Base-by-base conservation (phyloP, 2,888 invertebrate genomes). In the Sceliomorpha sp. region DNA sequence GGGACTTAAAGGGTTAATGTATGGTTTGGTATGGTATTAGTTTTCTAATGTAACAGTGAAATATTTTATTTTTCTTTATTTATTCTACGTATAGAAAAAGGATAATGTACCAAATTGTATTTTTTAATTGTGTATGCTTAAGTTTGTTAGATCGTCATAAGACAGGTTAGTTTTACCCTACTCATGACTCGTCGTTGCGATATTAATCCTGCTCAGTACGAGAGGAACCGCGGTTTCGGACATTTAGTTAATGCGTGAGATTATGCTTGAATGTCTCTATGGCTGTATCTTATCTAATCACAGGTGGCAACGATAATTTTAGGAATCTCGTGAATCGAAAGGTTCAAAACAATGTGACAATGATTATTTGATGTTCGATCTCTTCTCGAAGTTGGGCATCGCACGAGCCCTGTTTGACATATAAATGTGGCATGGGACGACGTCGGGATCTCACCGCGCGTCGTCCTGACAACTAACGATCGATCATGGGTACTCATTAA, bases 121-220 rank as follows among this genome's bases (percentile, higher is more conserved):
- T n/a, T n/a, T n/a, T n/a, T n/a, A n/a, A n/a, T n/a, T n/a, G n/a
- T n/a, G n/a, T n/a, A n/a, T n/a, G n/a, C n/a, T n/a, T n/a, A n/a
- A n/a, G n/a, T n/a, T n/a, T n/a, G n/a, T 91, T 91, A 91, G 91
- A 91, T 90, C 90, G 91, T 91, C 91, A 91, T 90, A 89, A 89
- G 90, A 90, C 89, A 90, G 90, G 90, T 90, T 90, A 90, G 90
- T 90, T 90, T 91, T 85, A 88, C 86, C 85, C 86, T 87, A 85
- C 87, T 87, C 87, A 85, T 90, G 88, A 82, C 77, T 86, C 67
- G 79, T 86, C 82, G 87, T 90, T 89, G 89, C 89, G 89, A 90
- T 89, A 89, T 90, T 89, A 90, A 89, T 90, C 89, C 89, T 89
- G 89, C 88, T 87, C 87, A 90, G 87, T 90, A 73, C 68, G 88